Percentiles rank a stretch among this genome's conserved stretches.
These are phyloP conservation scores for Collichthys lucidus DNA, from an alignment of 2,113 vertebrate species.

Conservation along the genomic window DNA sequence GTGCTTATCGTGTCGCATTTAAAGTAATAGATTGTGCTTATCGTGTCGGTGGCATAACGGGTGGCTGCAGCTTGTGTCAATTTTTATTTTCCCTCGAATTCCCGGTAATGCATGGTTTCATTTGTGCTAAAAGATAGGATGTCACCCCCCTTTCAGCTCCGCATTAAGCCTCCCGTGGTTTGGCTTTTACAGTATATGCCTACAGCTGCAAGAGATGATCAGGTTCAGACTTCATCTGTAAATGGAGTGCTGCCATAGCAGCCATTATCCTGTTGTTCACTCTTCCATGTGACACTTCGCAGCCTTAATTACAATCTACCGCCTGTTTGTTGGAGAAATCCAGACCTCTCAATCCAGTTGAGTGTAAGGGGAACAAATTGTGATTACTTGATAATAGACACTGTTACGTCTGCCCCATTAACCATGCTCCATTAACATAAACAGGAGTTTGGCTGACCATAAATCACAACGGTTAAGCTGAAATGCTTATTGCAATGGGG, in stretches of 20 bases:
- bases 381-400: conserved; percentile 78
- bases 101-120: conserved; percentile 30
- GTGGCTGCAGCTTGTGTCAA: neutral
- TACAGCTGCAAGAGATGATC: conserved; percentile 33
- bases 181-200: conserved; percentile 12
- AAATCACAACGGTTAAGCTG: conserved; percentile 62
- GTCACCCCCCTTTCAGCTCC: neutral
- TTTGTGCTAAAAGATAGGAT: conserved; percentile 16
- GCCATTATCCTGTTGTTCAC: conserved; percentile 65
- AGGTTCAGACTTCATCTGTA: conserved; percentile 32
- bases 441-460: conserved; percentile 61
- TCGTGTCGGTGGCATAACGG: neutral
- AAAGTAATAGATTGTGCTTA: conserved; percentile 20
- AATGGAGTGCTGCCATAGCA: conserved; percentile 42
- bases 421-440: conserved; percentile 66
- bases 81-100: conserved; percentile 13
- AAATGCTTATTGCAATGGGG: conserved; percentile 42
- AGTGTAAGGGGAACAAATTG: conserved; percentile 70
- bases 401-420: conserved; percentile 71
- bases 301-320: conserved; percentile 66
- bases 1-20: conserved; percentile 5
- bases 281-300: conserved; percentile 62
- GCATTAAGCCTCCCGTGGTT: neutral
- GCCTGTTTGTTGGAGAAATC: conserved; percentile 58
- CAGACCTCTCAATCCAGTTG: conserved; percentile 61